phyloP scores from a whole-genome alignment of 2,888 invertebrate species.

The Macropis europaea region DNA sequence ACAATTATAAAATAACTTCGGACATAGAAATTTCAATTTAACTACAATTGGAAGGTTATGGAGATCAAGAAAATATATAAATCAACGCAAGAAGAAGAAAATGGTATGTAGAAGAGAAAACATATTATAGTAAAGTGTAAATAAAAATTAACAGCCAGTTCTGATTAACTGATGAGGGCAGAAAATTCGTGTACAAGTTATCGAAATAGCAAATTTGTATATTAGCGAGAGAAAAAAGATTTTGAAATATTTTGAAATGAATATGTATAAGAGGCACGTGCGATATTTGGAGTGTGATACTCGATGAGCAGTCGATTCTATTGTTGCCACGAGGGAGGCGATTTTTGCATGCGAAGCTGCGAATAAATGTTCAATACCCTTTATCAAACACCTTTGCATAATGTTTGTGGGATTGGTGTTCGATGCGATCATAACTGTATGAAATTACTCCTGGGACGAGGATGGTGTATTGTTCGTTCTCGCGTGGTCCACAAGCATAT shows the following conservation, averaged over 20 bases:
- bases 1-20: no score
- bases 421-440: constrained; percentile 19
- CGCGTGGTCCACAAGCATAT: constrained; percentile 12
- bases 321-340: background rate
- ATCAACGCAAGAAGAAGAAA: no score
- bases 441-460: constrained; percentile 47
- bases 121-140: no score
- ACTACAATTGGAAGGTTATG: no score
- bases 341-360: constrained; percentile 1
- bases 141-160: no score
- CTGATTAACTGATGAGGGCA: no score
- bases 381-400: constrained; percentile 19
- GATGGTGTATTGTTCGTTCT: constrained; percentile 10
- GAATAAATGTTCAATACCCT: constrained; percentile 30
- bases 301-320: constrained; percentile 14
- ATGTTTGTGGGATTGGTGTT: constrained; percentile 13
- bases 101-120: no score
- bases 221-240: background rate
- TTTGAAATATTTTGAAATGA: constrained; percentile 1
- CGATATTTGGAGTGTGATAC: constrained; percentile 26
- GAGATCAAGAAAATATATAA: no score
- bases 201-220: background rate
- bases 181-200: no score
- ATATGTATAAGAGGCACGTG: background rate
- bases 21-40: no score